phyloP scores from a whole-genome alignment of 1,140 invertebrate genomes.

The Pemphigus obesinymphae region DNA sequence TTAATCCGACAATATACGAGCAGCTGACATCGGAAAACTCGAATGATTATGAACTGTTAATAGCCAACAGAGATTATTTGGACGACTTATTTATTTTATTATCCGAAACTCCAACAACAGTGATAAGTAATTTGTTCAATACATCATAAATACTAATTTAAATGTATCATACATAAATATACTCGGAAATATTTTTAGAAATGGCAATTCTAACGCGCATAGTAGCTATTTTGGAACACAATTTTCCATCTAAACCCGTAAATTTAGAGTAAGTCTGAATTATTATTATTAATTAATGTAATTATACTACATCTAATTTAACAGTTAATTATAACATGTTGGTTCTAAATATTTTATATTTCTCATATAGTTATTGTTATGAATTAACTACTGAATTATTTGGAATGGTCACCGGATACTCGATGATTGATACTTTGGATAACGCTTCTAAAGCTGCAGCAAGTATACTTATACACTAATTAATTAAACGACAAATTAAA shows the following conservation, averaged over 20 bases:
- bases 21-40: background rate
- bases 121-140: background rate
- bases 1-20: background rate
- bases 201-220: background rate
- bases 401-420: constrained; percentile 17
- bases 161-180: background rate
- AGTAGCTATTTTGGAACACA: background rate
- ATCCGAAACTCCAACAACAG: background rate
- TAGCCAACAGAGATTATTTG: background rate
- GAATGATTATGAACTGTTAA: background rate
- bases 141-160: background rate
- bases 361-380: constrained; percentile 9
- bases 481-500: too few species aligned
- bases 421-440: background rate
- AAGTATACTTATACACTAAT: constrained; percentile 18
- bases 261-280: background rate
- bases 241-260: background rate
- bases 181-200: background rate
- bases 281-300: background rate
- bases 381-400: background rate
- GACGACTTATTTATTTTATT: background rate
- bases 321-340: background rate
- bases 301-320: too few species aligned
- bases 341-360: background rate
- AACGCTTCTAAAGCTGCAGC: constrained; percentile 14